Percentiles rank a stretch among this genome's conserved stretches.
Conservation (phyloP, 1,140 invertebrate species). For the Monomorium pharaonis region DNA sequence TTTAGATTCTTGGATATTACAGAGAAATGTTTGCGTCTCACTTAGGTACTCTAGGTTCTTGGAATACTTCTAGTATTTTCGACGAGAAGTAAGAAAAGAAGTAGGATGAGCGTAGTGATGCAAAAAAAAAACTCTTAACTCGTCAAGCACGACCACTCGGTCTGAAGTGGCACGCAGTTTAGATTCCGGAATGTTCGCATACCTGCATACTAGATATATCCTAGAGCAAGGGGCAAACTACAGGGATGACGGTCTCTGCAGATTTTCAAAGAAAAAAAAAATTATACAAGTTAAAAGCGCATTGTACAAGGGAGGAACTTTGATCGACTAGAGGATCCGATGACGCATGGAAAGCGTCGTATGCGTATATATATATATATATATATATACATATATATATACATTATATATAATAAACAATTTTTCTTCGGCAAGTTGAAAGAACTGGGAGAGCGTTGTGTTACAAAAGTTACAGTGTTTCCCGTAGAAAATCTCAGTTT, state of each 20-base stretch:
- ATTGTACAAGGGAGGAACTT: slow-evolving; percentile 19
- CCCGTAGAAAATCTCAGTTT: background rate
- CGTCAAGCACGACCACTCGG: background rate
- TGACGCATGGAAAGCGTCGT: background rate
- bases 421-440: background rate
- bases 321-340: slow-evolving; percentile 64
- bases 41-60: slow-evolving; percentile 26
- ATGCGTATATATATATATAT: too few relatives aligned
- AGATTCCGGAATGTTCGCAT: background rate
- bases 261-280: slow-evolving; percentile 7
- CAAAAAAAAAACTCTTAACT: background rate
- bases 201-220: background rate
- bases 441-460: background rate
- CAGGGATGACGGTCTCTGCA: background rate
- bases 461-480: slow-evolving; percentile 29
- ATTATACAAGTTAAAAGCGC: background rate
- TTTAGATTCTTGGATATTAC: slow-evolving; percentile 43
- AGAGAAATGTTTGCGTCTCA: slow-evolving; percentile 21
- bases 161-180: slow-evolving; percentile 4
- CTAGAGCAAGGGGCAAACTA: background rate
- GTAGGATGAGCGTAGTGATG: background rate
- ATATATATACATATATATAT: too few relatives aligned
- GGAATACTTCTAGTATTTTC: background rate
- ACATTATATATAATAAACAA: slow-evolving; percentile 7
- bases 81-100: background rate